Evolutionary conservation across 2,797 vertebrate genomes (phyloP), one percentile per base, ranked within the genome.

Genomic region (Erpetoichthys calabaricus): DNA sequence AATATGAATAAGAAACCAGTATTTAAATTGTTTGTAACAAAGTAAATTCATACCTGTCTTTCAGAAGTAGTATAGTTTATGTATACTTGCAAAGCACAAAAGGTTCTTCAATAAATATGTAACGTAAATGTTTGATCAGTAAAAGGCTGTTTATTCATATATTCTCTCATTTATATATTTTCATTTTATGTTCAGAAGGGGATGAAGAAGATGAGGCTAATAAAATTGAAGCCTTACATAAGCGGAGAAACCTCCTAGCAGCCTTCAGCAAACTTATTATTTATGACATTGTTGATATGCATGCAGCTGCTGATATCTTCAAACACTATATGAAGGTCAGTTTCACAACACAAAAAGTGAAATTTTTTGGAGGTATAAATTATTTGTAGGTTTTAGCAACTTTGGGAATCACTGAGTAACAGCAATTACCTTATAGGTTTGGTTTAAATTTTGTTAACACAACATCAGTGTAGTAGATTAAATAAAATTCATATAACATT

Each of bases 261-360:
- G 93, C 94, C 61, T 99, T 99, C 73, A 92, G 95, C 81, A 99
- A 99, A 73, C 91, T 99, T 70, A 97, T 99, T 63, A 97, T 99
- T 71, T 99, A 91, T 51, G 94, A 99, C 71, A 97, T 99, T 45
- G 93, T 98, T n/a, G 96, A 99, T 76, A 98, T 99, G 96, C 91
- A 94, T 1, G 91, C 96, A 57, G 96, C 94, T 60, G 96, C 96
- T 3, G 96, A 99, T 77, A 99, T 99, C 80, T 98, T 99, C 80
- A 99, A 98, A 71, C 96, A 99, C 82, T 98, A 98, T 81, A 99
- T 99, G 96, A 99, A 99, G 94, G 96, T 99, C 78, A 62, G 57
- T n/a, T 63, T 64, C 25, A 51, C 3, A 47, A 25, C 25, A 25
- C 25, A 25, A 25, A 25, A 25, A 25, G 45, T 10, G 7, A 45